Percentiles rank a stretch among this genome's conserved stretches.
These are phyloP conservation scores for Cheumatopsyche charites DNA, from an alignment of 1,140 invertebrate genomes.

Conservation along the genomic window DNA sequence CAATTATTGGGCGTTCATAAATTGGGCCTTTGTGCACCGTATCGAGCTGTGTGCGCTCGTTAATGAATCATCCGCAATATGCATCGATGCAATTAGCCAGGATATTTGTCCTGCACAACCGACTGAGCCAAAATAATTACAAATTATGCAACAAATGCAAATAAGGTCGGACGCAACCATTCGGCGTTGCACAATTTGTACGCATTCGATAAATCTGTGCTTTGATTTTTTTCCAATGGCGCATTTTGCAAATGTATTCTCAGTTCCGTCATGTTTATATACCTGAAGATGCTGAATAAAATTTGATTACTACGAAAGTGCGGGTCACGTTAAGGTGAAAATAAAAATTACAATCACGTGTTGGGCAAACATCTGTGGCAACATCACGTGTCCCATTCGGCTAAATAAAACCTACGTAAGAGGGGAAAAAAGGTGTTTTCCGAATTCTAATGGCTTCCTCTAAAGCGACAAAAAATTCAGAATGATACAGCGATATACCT, in stretches of 20 bases:
- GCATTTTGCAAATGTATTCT: too few relatives aligned
- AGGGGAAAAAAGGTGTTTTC: conserved; percentile 27
- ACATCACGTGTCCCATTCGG: conserved; percentile 32
- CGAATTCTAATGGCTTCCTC: conserved; percentile 7
- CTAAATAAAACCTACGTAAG: conserved; percentile 16
- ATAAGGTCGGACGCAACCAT: too few relatives aligned
- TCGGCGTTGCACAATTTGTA: too few relatives aligned
- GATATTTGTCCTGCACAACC: conserved; percentile 5
- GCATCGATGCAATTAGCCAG: conserved; percentile 19
- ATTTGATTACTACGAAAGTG: conserved; percentile 39
- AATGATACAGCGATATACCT: too few relatives aligned
- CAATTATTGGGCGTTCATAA: conserved; percentile 28
- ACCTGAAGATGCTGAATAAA: conserved; percentile 24
- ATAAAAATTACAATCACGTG: conserved; percentile 45
- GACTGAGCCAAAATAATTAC: conserved; percentile 2
- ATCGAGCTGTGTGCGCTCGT: neutral
- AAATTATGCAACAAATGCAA: conserved; percentile 9
- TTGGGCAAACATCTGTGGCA: conserved; percentile 37
- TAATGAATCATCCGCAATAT: conserved; percentile 23
- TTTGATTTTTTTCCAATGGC: too few relatives aligned
- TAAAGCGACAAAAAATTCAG: too few relatives aligned
- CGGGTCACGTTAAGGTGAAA: conserved; percentile 28
- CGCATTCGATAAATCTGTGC: too few relatives aligned
- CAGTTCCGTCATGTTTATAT: neutral
- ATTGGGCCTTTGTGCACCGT: conserved; percentile 30